Percentiles rank a stretch among this genome's conserved stretches.
phyloP scores from a whole-genome alignment of 2,888 invertebrate species.

The Kuschelorhynchus macadamiae region DNA sequence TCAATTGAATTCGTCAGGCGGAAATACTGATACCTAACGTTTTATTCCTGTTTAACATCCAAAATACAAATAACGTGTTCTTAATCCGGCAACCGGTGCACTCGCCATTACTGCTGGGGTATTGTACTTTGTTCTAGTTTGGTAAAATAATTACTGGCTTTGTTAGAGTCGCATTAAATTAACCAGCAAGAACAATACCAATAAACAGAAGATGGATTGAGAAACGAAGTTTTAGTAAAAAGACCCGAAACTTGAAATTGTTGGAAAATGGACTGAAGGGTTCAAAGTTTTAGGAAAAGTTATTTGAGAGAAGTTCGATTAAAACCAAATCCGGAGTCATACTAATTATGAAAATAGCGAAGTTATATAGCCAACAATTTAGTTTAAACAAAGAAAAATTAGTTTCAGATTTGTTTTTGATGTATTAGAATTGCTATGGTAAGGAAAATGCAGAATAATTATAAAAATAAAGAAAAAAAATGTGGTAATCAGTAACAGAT shows the following conservation, averaged over 20 bases:
- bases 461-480: no score
- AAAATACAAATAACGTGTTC: slow-evolving; percentile 22
- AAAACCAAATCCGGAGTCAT: no score
- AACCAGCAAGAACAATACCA: slow-evolving; percentile 26
- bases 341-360: no score
- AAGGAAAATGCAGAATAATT: no score
- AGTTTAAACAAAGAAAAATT: no score
- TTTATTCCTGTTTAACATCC: slow-evolving; percentile 19
- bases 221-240: slow-evolving; percentile 31
- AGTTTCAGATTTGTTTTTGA: no score
- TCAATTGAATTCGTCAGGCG: neutral
- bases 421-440: no score
- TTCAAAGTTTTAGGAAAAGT: no score
- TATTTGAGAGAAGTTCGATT: no score
- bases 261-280: no score
- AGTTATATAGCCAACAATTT: no score
- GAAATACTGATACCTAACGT: slow-evolving; percentile 9
- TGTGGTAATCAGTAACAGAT: no score
- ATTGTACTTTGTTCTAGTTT: slow-evolving; percentile 29
- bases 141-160: slow-evolving; percentile 35
- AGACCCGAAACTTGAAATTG: neutral
- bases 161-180: slow-evolving; percentile 33
- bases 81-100: slow-evolving; percentile 9
- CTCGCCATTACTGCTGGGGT: slow-evolving; percentile 9
- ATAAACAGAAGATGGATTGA: slow-evolving; percentile 32